A percentile compares a stretch with the other conserved stretches of the same genome.
phyloP scores from a whole-genome alignment of 2,797 vertebrate genomes.

The Siniperca undulata region DNA sequence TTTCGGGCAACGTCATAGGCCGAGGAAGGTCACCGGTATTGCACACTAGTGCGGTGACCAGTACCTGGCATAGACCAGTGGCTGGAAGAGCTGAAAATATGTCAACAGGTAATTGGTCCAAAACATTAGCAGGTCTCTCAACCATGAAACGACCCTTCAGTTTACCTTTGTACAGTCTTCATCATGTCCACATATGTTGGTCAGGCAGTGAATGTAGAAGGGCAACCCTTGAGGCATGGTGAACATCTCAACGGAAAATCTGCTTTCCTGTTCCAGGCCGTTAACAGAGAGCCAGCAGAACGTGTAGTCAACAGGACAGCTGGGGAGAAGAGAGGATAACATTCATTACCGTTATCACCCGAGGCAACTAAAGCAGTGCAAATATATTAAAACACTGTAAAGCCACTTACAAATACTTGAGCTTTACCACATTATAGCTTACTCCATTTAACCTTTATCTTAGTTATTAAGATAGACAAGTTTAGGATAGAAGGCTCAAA shows the following conservation, averaged over 20 bases:
- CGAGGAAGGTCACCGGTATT: neutral
- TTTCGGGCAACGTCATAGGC: neutral
- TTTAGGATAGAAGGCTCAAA: neutral
- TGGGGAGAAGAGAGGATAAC: slow-evolving; percentile 29
- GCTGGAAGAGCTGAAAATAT: neutral
- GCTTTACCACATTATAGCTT: neutral
- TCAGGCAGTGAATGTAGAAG: slow-evolving; percentile 82
- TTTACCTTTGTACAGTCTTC: slow-evolving; percentile 79
- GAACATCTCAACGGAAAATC: slow-evolving; percentile 84
- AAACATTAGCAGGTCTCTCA: neutral
- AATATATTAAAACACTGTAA: neutral
- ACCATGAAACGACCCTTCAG: too few species aligned
- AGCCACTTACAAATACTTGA: neutral
- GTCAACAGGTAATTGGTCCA: neutral
- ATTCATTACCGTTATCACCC: neutral
- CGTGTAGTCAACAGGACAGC: slow-evolving; percentile 78
- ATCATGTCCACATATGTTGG: slow-evolving; percentile 73
- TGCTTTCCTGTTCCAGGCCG: slow-evolving; percentile 60
- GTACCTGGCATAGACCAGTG: neutral
- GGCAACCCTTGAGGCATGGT: slow-evolving; percentile 69
- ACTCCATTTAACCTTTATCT: neutral
- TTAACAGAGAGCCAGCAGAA: slow-evolving; percentile 79
- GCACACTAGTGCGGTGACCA: neutral
- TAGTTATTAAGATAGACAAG: neutral
- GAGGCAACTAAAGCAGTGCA: neutral